Base-by-base conservation (phyloP, 2,113 vertebrate genomes). In the Silurus glanis region DNA sequence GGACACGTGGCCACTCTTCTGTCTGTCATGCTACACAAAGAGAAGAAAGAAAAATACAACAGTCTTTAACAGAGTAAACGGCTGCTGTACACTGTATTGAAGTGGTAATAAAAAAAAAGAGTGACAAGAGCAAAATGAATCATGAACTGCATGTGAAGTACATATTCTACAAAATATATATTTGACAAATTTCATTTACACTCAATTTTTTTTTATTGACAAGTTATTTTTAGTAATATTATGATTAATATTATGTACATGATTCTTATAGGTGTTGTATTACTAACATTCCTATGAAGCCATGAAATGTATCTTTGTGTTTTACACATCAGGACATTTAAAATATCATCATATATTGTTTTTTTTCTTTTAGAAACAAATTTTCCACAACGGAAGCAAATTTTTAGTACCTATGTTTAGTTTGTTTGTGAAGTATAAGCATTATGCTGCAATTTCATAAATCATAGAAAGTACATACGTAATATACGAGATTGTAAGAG, bases 21-120 rank as follows among this genome's bases (percentile, higher is more conserved):
- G 86, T 76, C 89, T 90, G 87, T 76, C 85, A 88, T 69, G 72
- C 72, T 51, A 69, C 85, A 90, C 85, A 88, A 90, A 88, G 79
- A 74, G 55, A 85, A 37, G 59, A 76, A 71, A 87, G 59, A 72
- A 82, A 61, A 89, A 85, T 67, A 75, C 82, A 84, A 14, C 87
- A 61, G 78, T 45, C 66, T 51, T 72, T 69, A 69, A 72, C 74
- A 86, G 51, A 85, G 37, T 47, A 49, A 62, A 80, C 64, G 28
- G 21, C 49, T 75, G 75, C 58, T 66, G 28, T 23, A 74, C 45
- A 83, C 76, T 55, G 64, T 51, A 37, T 51, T 61, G 49, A 45
- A 66, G 47, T 61, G 9, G 61, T 58, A 49, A 25, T 0, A 25
- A 64, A 56, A 66, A 28, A 9, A 71, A 47, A 53, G n/a, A 49